Base-by-base conservation (phyloP, 1,140 invertebrate genomes). In the Agrilus planipennis region DNA sequence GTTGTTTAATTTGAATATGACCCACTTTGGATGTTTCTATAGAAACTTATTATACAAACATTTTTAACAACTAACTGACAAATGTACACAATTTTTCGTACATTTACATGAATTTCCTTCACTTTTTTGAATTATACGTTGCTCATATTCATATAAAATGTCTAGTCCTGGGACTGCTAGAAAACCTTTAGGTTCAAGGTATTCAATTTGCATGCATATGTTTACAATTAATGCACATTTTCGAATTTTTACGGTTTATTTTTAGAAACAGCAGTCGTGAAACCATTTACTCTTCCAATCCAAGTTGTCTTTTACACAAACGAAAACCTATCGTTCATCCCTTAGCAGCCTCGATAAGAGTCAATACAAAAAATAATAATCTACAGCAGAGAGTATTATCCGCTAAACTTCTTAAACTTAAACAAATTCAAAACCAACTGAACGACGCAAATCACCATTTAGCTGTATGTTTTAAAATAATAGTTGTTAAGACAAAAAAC, bases 381-480 rank as follows among this genome's bases (percentile, higher is more conserved):
- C 70, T 84, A 15, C 67, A 74, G 16, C 80, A 85, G 57, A 66
- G 79, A 18, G 73, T 85, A 35, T 62, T 81, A 40, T 85, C 82
- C 0, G 82, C 82, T 2, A 81, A 83, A 63, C 73, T 81, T 45
- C 64, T 84, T 39, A 68, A 78, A 19, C 65, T 82, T 2, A 81
- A 83, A 54, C 74, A 79, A 40, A 60, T 85, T 31, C 82, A 85
- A 63, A 87, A 83, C 61, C 80, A 85, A 61, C 54, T 87, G 35
- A 73, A 80, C 19, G 80, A 84, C 62, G 80, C 81, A 9, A 81
- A 84, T 56, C 79, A 73, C 49, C 80, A 82, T 57, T 67, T 85
- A 19, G 75, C 81, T 60, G 79, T 81, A 61, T 63, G 57, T 61
- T n/a, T 23, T 21, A 34, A 18, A 18, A 11, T 12, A 23, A 15